Conservation (phyloP, 2,888 invertebrate genomes). For the Sarcophaga subvicina region DNA sequence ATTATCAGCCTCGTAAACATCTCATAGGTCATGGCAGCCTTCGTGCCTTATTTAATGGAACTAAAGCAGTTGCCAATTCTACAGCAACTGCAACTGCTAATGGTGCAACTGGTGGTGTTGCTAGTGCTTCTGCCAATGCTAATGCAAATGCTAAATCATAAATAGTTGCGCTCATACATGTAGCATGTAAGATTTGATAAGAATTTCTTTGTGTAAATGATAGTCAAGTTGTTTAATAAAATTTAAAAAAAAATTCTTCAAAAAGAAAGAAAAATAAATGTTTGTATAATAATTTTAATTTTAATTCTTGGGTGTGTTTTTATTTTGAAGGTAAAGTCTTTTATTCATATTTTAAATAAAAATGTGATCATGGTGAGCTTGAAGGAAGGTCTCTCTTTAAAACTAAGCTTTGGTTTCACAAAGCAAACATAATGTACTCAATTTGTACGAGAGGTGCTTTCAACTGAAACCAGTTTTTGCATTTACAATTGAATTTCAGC, state of each 20-base stretch:
- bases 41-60: no score
- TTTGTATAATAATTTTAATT: not conserved
- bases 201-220: no score
- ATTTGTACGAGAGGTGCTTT: no score
- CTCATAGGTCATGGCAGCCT: not conserved
- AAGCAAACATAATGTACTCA: no score
- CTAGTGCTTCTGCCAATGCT: slow-evolving; percentile 2
- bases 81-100: slow-evolving; percentile 24
- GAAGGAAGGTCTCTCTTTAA: no score
- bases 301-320: not conserved
- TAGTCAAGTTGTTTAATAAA: no score
- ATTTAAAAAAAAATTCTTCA: no score
- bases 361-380: no score
- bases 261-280: not conserved
- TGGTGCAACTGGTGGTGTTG: not conserved
- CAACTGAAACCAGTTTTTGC: no score
- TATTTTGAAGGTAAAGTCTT: not conserved
- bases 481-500: no score
- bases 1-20: not conserved
- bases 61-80: not conserved
- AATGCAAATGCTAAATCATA: not conserved
- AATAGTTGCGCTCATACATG: not conserved
- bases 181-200: not conserved
- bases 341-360: not conserved
- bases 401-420: no score